Evolutionary conservation across 2,113 vertebrate species (phyloP).

Genomic region (Poeciliopsis turrubarensis): DNA sequence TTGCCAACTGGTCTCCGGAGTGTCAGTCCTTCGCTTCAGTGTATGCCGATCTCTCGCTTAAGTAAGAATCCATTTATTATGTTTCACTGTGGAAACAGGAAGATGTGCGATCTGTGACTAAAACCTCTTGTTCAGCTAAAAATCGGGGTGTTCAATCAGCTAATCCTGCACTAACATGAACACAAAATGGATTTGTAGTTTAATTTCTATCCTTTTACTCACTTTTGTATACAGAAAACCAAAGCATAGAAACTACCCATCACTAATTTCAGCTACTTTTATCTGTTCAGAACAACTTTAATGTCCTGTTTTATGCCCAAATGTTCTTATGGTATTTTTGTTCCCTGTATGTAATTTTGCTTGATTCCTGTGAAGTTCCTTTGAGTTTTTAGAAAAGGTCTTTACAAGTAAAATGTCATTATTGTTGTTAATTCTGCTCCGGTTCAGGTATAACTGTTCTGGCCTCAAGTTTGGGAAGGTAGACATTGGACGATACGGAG

Average conservation of each 20-base stretch:
- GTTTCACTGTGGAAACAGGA: neutral
- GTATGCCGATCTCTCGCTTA: conserved; percentile 92
- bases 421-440: neutral
- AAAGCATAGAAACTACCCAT: too few species aligned
- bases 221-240: too few species aligned
- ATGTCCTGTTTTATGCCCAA: too few species aligned
- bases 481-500: conserved; percentile 92
- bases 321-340: too few species aligned
- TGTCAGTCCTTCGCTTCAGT: conserved; percentile 96
- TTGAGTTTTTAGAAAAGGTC: too few species aligned
- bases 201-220: too few species aligned
- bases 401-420: too few species aligned
- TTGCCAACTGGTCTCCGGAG: conserved; percentile 96
- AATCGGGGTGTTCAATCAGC: neutral
- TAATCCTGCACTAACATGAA: neutral
- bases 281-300: too few species aligned
- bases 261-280: too few species aligned
- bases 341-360: too few species aligned
- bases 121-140: neutral
- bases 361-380: too few species aligned
- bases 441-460: conserved; percentile 88
- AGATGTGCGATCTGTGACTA: neutral
- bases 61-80: conserved; percentile 77
- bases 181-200: neutral
- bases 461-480: conserved; percentile 95